Evolutionary conservation across 2,113 vertebrate genomes (phyloP).

Genomic region (Upupa epops): DNA sequence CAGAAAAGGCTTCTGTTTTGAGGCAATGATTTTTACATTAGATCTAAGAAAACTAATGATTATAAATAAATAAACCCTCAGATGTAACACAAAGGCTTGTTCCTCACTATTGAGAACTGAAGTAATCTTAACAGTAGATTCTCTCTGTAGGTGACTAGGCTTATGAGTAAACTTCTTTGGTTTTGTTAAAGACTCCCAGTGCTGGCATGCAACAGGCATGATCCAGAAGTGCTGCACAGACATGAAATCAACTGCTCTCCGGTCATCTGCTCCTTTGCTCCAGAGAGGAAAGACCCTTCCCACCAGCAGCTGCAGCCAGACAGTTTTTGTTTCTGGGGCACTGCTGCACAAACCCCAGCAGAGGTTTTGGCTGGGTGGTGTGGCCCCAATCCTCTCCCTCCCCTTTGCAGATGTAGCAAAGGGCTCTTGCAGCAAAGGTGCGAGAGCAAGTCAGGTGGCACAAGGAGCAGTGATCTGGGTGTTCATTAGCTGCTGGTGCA

Average conservation of each 20-base stretch:
- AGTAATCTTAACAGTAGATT: neutral
- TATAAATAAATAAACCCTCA: neutral
- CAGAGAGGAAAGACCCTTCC: neutral
- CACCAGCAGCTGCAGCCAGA: neutral
- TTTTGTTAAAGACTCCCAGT: neutral
- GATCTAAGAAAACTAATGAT: neutral
- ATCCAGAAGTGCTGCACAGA: neutral
- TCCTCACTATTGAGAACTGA: neutral
- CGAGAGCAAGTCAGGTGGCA: neutral
- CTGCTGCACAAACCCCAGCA: neutral
- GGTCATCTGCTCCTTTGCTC: neutral
- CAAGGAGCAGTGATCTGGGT: neutral
- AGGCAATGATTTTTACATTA: neutral
- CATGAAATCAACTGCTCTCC: neutral
- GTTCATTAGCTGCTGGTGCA: neutral
- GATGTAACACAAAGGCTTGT: neutral
- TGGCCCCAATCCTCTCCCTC: neutral
- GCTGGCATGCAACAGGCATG: neutral
- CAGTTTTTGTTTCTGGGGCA: neutral
- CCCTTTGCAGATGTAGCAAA: neutral
- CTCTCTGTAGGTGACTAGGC: neutral
- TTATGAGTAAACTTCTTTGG: neutral
- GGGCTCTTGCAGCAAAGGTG: neutral
- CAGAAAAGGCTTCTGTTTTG: neutral
- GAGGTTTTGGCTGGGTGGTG: neutral